A percentile compares a stretch with the other conserved stretches of the same genome.
These are phyloP conservation scores for Luffia ferchaultella DNA, from an alignment of 2,888 invertebrate species.

Conservation along the genomic window DNA sequence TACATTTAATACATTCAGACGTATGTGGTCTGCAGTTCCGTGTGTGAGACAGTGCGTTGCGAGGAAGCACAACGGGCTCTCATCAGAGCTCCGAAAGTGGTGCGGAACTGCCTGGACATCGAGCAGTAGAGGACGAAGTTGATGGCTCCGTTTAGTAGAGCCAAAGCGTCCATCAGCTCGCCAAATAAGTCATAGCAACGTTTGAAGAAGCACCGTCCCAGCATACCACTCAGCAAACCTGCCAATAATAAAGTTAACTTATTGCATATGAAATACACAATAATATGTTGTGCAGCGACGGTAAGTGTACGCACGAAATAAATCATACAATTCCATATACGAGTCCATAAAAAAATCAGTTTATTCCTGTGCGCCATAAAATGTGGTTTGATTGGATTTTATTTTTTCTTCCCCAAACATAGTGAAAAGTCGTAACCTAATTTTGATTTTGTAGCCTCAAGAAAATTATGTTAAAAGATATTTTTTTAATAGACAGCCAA, in stretches of 20 bases:
- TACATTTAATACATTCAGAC: conserved; percentile 39
- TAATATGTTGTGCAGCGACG: too few species aligned
- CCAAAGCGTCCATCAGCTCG: conserved; percentile 89
- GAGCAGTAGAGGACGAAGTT: conserved; percentile 95
- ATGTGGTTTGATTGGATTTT: too few species aligned
- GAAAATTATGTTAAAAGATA: too few species aligned
- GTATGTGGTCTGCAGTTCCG: conserved; percentile 72
- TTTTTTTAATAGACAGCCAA: too few species aligned
- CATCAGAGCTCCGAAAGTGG: conserved; percentile 78
- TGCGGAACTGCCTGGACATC: conserved; percentile 93
- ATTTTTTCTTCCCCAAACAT: too few species aligned
- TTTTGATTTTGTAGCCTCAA: too few species aligned
- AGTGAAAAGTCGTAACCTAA: too few species aligned
- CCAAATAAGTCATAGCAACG: conserved; percentile 84
- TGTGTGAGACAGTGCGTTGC: conserved; percentile 59
- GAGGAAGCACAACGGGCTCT: conserved; percentile 62
- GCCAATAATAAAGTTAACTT: conserved; percentile 11
- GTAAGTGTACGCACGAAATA: too few species aligned
- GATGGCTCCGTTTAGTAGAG: conserved; percentile 89
- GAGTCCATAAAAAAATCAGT: too few species aligned
- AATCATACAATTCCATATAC: too few species aligned
- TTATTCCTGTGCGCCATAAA: too few species aligned
- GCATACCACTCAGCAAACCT: conserved; percentile 71
- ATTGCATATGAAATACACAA: neutral
- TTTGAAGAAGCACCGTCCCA: conserved; percentile 76